phyloP scores from a whole-genome alignment of 2,888 invertebrate species.

The Charanyca ferruginea region DNA sequence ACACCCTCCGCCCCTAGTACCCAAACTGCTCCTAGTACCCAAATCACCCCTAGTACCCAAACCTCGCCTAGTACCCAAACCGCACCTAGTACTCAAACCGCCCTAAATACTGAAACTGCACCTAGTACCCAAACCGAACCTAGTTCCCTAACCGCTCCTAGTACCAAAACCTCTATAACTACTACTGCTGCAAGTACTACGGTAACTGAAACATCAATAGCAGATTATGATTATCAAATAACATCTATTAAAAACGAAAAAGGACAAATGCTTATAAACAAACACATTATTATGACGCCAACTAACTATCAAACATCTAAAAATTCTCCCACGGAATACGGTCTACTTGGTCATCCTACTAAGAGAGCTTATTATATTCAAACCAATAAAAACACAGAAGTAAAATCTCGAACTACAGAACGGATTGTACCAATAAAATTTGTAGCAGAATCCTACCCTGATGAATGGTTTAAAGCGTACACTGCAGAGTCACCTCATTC shows the following conservation, averaged over 20 bases:
- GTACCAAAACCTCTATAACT: not conserved
- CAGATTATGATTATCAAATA: not conserved
- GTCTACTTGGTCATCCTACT: slow-evolving; percentile 14
- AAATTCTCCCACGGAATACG: slow-evolving; percentile 5
- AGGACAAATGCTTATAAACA: not conserved
- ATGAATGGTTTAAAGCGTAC: slow-evolving; percentile 30
- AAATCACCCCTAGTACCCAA: not conserved
- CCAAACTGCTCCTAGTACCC: not conserved
- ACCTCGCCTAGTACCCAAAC: too few species aligned
- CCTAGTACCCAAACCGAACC: not conserved
- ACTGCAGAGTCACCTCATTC: slow-evolving; percentile 11
- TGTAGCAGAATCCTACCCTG: slow-evolving; percentile 30
- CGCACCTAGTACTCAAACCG: not conserved
- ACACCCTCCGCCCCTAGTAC: too few species aligned
- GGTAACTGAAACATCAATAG: not conserved
- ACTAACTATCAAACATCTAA: not conserved
- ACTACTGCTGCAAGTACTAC: not conserved
- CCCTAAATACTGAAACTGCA: not conserved
- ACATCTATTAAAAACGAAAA: not conserved
- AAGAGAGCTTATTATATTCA: not conserved
- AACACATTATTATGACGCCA: not conserved
- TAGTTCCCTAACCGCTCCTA: not conserved
- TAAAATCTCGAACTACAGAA: slow-evolving; percentile 37
- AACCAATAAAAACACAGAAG: slow-evolving; percentile 3
- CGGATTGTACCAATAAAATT: slow-evolving; percentile 41